Base-by-base conservation (phyloP, 2,797 vertebrate genomes). In the Tarsius wallacei region DNA sequence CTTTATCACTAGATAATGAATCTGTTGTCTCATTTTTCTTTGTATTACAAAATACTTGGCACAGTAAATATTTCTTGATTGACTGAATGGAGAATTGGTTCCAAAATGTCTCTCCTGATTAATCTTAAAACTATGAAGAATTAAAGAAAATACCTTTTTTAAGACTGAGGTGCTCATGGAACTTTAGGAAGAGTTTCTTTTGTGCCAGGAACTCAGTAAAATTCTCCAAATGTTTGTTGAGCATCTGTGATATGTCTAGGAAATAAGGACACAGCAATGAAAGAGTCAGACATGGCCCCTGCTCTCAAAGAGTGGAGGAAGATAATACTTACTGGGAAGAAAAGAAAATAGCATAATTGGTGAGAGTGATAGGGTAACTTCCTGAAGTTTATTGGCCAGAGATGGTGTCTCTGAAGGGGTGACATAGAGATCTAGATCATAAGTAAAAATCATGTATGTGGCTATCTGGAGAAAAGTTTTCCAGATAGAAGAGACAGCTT, bases 41-140 rank as follows among this genome's bases (percentile, higher is more conserved):
- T 91, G 83, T 93, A n/a, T 42, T 84, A 70, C 74, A 97, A 96
- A 97, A 95, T 15, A 1, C n/a, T 74, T 96, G 93, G 86, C 91
- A 87, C 17, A 70, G 51, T 87, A 97, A 97, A 90, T 97, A 94
- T 96, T 96, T 89, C 89, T 91, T 94, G 83, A 96, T 89, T 94
- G 83, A 96, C 91, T 80, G 73, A 83, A 96, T 70, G 47, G 76
- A 90, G 33, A 97, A 81, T 90, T 90, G 64, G 31, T 33, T 96
- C 36, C 22, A 83, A 70, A 93, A 83, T 85, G 4, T 89, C 76
- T 87, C 97, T 91, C 22, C 61, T 83, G 81, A 82, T 94, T 93
- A 91, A 91, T 93, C 83, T 96, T 96, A 66, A 93, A 83, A 80
- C 7, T 15, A 33, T 90, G 53, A 96, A 57, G 64, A 55, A 47